Percentiles rank a stretch among this genome's conserved stretches.
phyloP scores from a whole-genome alignment of 1,140 invertebrate species.

The Delia radicum region DNA sequence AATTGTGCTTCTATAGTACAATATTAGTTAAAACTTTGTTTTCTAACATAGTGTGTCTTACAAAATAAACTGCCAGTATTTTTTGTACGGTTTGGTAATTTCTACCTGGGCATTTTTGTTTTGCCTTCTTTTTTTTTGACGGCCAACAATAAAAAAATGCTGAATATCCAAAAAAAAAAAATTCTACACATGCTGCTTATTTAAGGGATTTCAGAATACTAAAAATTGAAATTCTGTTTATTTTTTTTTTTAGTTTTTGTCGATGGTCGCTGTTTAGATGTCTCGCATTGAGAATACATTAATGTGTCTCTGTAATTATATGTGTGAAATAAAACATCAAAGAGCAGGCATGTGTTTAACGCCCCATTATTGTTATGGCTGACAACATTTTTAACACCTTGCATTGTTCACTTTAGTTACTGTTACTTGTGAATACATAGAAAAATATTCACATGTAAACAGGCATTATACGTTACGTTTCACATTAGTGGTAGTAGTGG shows the following conservation, averaged over 20 bases:
- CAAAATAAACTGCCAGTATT: too few species aligned
- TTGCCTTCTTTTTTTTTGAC: background rate
- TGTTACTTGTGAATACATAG: background rate
- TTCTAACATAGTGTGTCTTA: too few species aligned
- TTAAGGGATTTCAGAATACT: background rate
- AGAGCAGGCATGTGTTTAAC: constrained; percentile 41
- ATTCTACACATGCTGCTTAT: background rate
- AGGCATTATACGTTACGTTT: background rate
- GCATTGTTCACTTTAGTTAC: background rate
- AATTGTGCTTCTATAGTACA: too few species aligned
- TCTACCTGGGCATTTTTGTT: too few species aligned
- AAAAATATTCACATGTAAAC: background rate
- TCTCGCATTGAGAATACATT: background rate
- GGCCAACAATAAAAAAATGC: background rate
- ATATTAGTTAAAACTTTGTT: too few species aligned
- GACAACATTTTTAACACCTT: constrained; percentile 31
- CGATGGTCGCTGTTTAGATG: background rate
- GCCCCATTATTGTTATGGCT: constrained; percentile 44
- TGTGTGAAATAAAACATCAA: constrained; percentile 17
- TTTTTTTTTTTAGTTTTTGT: background rate
- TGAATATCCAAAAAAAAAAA: background rate
- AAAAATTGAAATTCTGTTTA: background rate
- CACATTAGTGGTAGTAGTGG: background rate
- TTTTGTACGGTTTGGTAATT: too few species aligned
- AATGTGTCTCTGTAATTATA: constrained; percentile 2